These are phyloP conservation scores for Erebia aethiops DNA, from an alignment of 2,888 invertebrate genomes.

Conservation along the genomic window DNA sequence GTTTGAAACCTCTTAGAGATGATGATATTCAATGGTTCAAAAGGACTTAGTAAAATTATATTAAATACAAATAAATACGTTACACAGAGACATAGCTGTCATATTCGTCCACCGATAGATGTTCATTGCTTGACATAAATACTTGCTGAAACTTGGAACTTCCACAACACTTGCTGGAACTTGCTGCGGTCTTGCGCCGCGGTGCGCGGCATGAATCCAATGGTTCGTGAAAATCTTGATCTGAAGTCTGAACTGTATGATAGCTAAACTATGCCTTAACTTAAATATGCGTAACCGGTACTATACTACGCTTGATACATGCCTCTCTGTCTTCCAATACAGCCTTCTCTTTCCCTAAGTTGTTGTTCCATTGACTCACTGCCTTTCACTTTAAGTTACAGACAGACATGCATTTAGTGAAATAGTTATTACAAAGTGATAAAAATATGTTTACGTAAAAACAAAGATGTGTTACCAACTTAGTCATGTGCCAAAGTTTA, in stretches of 20 bases:
- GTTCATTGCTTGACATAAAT: too few relatives aligned
- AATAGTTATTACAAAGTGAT: conserved; percentile 28
- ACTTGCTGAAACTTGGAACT: too few relatives aligned
- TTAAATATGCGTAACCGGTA: conserved; percentile 34
- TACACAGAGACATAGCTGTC: too few relatives aligned
- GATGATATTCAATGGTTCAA: too few relatives aligned
- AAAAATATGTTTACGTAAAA: conserved; percentile 42
- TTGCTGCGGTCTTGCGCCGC: too few relatives aligned
- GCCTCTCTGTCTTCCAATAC: conserved; percentile 49
- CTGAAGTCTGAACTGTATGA: neutral
- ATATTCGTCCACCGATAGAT: too few relatives aligned
- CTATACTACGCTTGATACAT: conserved; percentile 47
- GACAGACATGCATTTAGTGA: conserved; percentile 31
- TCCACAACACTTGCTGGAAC: too few relatives aligned
- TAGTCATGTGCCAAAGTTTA: conserved; percentile 72
- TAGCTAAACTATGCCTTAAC: conserved; percentile 10
- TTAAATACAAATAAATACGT: too few relatives aligned
- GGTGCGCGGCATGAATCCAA: too few relatives aligned
- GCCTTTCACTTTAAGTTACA: conserved; percentile 69
- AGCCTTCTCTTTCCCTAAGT: conserved; percentile 55
- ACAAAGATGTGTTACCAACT: conserved; percentile 52
- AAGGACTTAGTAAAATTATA: too few relatives aligned
- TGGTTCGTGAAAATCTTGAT: too few relatives aligned
- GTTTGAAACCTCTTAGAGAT: too few relatives aligned
- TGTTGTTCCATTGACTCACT: conserved; percentile 43